Percentiles rank a stretch among this genome's conserved stretches.
phyloP scores from a whole-genome alignment of 2,888 invertebrate genomes.

The Prosapia bicincta region DNA sequence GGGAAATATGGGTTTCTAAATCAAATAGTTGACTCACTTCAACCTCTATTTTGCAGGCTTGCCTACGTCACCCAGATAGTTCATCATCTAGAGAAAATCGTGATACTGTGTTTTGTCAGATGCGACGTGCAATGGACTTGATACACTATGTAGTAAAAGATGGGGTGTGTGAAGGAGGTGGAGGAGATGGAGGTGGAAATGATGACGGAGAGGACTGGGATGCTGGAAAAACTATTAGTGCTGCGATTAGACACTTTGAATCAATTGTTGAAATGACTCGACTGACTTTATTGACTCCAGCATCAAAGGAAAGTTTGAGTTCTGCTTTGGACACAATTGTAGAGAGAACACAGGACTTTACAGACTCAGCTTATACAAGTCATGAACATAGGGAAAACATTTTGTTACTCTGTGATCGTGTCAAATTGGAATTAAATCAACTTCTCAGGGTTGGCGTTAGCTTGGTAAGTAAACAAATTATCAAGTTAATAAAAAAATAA shows the following conservation, averaged over 20 bases:
- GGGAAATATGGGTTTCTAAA: too few species aligned
- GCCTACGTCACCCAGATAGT: constrained; percentile 92
- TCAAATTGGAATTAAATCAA: constrained; percentile 88
- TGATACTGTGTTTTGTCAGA: constrained; percentile 97
- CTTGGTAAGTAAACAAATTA: constrained; percentile 57
- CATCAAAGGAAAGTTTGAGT: constrained; percentile 71
- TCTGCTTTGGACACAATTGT: constrained; percentile 85
- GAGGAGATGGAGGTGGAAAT: constrained; percentile 43
- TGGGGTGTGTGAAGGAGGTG: constrained; percentile 66
- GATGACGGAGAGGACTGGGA: constrained; percentile 58
- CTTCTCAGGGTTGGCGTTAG: constrained; percentile 81
- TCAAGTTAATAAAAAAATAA: background rate
- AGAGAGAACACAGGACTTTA: constrained; percentile 97
- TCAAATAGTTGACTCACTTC: too few species aligned
- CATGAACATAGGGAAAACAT: constrained; percentile 97
- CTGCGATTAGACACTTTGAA: constrained; percentile 79
- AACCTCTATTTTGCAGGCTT: constrained; percentile 60
- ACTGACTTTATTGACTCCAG: constrained; percentile 68
- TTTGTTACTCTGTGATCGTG: constrained; percentile 72
- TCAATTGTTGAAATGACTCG: constrained; percentile 83
- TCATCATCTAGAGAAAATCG: constrained; percentile 90
- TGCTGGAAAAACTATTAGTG: constrained; percentile 67
- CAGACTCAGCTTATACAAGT: constrained; percentile 97
- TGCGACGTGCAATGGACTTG: constrained; percentile 94
- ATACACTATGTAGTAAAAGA: constrained; percentile 97